Evolutionary conservation across 2,113 vertebrate genomes (phyloP).

Genomic region (Passerina amoena): DNA sequence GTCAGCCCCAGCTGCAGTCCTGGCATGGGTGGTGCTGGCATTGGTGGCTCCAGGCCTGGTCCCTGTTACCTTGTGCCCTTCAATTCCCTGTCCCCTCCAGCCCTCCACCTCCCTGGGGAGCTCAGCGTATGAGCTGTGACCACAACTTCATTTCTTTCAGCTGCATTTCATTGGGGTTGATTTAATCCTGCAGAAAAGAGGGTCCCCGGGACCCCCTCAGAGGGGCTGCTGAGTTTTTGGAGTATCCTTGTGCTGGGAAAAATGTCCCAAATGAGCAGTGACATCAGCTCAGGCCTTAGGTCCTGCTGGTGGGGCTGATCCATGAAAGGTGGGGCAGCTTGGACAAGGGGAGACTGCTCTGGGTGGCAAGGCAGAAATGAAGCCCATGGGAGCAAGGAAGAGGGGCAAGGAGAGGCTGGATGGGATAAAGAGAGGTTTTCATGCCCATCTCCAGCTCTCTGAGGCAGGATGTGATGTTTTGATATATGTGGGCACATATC

Average conservation of each 20-base stretch:
- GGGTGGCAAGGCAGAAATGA: not conserved
- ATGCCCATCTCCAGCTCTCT: not conserved
- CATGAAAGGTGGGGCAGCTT: not conserved
- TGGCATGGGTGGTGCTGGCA: not conserved
- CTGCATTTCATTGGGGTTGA: not conserved
- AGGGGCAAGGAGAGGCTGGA: not conserved
- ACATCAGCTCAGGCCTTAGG: not conserved
- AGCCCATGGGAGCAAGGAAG: accelerated
- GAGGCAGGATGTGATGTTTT: not conserved
- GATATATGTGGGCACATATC: not conserved
- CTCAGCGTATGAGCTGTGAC: not conserved
- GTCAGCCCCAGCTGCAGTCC: not conserved
- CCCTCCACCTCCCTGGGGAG: not conserved
- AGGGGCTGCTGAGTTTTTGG: not conserved
- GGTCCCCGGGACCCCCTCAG: accelerated
- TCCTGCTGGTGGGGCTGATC: not conserved
- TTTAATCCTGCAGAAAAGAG: not conserved
- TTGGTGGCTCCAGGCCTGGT: not conserved
- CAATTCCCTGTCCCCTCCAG: not conserved
- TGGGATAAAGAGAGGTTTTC: not conserved
- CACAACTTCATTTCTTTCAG: not conserved
- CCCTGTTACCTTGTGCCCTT: not conserved
- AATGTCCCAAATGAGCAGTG: not conserved
- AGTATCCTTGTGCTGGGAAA: not conserved
- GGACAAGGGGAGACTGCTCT: not conserved